A percentile compares a stretch with the other conserved stretches of the same genome.
Evolutionary conservation across 53 echinoderm and acorn worm species (phyloP).

Genomic region (Echinometra lucunter): DNA sequence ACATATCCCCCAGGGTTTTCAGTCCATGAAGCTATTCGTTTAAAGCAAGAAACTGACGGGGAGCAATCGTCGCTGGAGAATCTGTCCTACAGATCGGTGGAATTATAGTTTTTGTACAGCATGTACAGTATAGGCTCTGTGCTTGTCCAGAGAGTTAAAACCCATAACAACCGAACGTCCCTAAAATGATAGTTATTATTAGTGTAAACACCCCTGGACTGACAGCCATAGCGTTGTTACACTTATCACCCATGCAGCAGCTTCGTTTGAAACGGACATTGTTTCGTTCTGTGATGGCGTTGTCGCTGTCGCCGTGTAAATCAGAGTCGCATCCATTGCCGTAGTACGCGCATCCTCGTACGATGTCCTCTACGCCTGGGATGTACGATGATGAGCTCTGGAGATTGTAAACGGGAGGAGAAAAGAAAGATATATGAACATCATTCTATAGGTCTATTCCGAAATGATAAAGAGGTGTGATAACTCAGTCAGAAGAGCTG

Average conservation of each 20-base stretch:
- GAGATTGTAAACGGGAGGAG: background rate
- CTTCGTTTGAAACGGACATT: background rate
- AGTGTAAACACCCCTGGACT: background rate
- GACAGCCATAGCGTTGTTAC: background rate
- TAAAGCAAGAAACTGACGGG: too few relatives aligned
- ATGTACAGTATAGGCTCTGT: background rate
- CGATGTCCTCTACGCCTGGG: conserved; percentile 40
- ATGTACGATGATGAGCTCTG: conserved; percentile 44
- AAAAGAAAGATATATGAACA: background rate
- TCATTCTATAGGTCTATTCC: too few relatives aligned
- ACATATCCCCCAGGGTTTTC: too few relatives aligned
- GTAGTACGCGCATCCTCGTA: conserved; percentile 47
- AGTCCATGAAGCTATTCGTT: too few relatives aligned
- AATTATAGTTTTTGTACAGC: too few relatives aligned
- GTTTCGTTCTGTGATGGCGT: background rate
- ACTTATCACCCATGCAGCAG: conserved; percentile 43
- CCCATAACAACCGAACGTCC: background rate
- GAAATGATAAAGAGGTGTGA: too few relatives aligned
- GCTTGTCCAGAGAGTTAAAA: background rate
- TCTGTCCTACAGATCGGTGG: too few relatives aligned
- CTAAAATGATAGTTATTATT: background rate
- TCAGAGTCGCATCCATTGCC: conserved; percentile 29
- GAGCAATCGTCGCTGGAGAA: too few relatives aligned
- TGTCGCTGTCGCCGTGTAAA: background rate
- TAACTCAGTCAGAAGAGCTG: too few relatives aligned